A percentile compares a stretch with the other conserved stretches of the same genome.
These are phyloP conservation scores for Drosophila maculinotata DNA, from an alignment of 2,888 invertebrate genomes.

Conservation along the genomic window DNA sequence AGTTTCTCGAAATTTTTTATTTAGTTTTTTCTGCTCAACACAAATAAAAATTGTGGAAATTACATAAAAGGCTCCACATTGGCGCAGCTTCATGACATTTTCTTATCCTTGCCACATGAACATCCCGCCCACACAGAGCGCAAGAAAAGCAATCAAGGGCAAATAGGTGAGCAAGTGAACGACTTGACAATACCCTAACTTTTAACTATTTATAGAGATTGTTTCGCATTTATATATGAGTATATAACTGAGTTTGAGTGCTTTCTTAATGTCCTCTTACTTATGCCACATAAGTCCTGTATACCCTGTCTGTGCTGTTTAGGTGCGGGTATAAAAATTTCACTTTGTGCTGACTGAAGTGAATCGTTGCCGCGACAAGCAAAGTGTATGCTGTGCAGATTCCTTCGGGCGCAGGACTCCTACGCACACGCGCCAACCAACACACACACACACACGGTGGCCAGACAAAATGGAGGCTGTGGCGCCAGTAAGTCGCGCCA, in stretches of 20 bases:
- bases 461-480: slow-evolving; percentile 82
- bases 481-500: slow-evolving; percentile 85
- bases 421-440: slow-evolving; percentile 55
- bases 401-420: slow-evolving; percentile 47
- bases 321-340: slow-evolving; percentile 17
- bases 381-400: slow-evolving; percentile 49
- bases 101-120: slow-evolving; percentile 64
- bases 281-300: slow-evolving; percentile 10
- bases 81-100: slow-evolving; percentile 76
- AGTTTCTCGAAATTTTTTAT: slow-evolving; percentile 26
- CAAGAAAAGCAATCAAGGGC: slow-evolving; percentile 47
- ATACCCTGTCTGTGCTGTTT: slow-evolving; percentile 5
- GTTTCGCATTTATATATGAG: not conserved
- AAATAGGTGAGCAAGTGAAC: not conserved
- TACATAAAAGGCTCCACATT: slow-evolving; percentile 77
- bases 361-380: slow-evolving; percentile 30
- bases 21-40: slow-evolving; percentile 24
- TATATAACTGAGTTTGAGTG: no score
- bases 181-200: slow-evolving; percentile 30
- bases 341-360: slow-evolving; percentile 43
- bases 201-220: not conserved
- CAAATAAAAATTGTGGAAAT: slow-evolving; percentile 73
- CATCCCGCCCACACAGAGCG: slow-evolving; percentile 30
- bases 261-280: no score
- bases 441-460: slow-evolving; percentile 45